Evolutionary conservation across 2,113 vertebrate genomes (phyloP).

Genomic region (Nothoprocta pentlandii): DNA sequence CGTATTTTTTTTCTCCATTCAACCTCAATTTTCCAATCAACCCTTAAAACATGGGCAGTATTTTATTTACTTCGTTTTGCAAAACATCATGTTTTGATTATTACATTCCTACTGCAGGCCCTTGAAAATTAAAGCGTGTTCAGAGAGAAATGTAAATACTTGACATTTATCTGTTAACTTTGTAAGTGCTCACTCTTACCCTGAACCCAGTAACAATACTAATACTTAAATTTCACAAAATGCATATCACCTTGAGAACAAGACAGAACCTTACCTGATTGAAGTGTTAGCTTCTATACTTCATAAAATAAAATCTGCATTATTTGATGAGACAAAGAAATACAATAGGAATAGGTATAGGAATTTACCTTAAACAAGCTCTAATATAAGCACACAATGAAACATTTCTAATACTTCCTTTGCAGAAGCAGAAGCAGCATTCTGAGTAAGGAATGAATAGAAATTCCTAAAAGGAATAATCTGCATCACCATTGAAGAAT

Average conservation of each 20-base stretch:
- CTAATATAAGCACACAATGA: not conserved
- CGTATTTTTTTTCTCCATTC: not conserved
- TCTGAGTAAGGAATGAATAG: not conserved
- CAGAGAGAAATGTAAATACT: not conserved
- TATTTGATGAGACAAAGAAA: not conserved
- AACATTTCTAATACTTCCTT: not conserved
- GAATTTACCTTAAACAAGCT: not conserved
- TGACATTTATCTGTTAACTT: not conserved
- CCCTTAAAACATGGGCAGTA: not conserved
- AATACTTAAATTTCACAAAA: not conserved
- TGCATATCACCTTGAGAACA: not conserved
- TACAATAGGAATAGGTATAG: not conserved
- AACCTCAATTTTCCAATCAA: not conserved
- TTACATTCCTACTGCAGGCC: not conserved
- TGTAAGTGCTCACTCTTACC: not conserved
- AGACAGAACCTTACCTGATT: not conserved
- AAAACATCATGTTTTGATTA: not conserved
- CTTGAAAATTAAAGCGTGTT: conserved; percentile 17
- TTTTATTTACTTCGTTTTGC: not conserved
- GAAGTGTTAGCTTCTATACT: not conserved
- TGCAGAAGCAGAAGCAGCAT: not conserved
- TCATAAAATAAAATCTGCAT: not conserved
- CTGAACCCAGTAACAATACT: not conserved
- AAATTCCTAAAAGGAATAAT: not conserved
- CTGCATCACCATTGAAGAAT: not conserved